Evolutionary conservation across 2,113 vertebrate species (phyloP).

Genomic region (Sinosuthora webbiana): DNA sequence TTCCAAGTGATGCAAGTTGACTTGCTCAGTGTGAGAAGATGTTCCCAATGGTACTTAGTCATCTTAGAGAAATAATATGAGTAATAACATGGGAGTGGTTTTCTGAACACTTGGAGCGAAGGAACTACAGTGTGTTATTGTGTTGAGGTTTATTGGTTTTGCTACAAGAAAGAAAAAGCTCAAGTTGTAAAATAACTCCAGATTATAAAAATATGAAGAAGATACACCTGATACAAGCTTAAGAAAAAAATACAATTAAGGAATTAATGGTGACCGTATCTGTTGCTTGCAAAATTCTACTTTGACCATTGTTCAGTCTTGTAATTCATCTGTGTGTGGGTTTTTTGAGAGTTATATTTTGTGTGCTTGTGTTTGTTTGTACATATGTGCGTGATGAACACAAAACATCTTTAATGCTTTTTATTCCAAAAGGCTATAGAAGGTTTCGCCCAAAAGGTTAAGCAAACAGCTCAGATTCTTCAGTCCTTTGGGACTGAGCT

Average conservation of each 20-base stretch:
- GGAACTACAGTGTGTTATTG: not conserved
- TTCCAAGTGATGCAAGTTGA: conserved; percentile 12
- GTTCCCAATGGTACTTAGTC: conserved; percentile 68
- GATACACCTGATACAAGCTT: not conserved
- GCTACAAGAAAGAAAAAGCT: not conserved
- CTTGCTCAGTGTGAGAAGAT: conserved; percentile 52
- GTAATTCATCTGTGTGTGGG: not conserved
- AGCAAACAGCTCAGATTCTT: conserved; percentile 91
- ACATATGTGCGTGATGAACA: not conserved
- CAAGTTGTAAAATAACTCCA: not conserved
- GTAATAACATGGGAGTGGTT: conserved; percentile 66
- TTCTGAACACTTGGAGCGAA: conserved; percentile 22
- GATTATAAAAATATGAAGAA: not conserved
- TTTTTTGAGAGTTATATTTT: not conserved
- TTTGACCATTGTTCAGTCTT: not conserved
- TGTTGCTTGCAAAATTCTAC: conserved; percentile 5
- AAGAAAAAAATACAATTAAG: conserved; percentile 8
- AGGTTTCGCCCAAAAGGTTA: conserved; percentile 92
- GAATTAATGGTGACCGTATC: conserved; percentile 39
- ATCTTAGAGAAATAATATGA: conserved; percentile 52
- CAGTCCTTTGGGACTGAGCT: conserved; percentile 93
- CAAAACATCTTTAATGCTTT: not conserved
- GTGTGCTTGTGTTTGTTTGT: conserved; percentile 13
- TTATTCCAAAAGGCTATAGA: conserved; percentile 87
- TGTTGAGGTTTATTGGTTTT: not conserved